phyloP scores from a whole-genome alignment of 2,113 vertebrate species.

The Saccopteryx leptura region DNA sequence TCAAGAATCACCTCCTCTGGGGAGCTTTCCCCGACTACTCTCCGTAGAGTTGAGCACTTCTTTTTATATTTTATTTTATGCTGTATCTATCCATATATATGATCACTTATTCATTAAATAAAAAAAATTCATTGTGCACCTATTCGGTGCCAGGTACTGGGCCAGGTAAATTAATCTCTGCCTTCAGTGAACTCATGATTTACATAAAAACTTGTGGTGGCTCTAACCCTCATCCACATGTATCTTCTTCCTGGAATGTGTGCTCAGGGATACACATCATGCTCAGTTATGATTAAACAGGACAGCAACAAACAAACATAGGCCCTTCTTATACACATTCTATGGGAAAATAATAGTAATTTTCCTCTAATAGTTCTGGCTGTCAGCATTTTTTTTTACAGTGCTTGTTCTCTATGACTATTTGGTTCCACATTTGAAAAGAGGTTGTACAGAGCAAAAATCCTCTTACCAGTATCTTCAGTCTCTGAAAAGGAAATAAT shows the following conservation, averaged over 20 bases:
- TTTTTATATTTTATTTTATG: background rate
- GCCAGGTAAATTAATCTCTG: background rate
- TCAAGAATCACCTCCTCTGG: background rate
- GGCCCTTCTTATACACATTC: background rate
- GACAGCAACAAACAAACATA: background rate
- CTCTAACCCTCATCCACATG: background rate
- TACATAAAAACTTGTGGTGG: background rate
- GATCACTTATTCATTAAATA: slow-evolving; percentile 28
- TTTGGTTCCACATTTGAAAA: slow-evolving; percentile 28
- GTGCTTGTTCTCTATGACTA: background rate
- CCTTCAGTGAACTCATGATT: background rate
- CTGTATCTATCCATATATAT: background rate
- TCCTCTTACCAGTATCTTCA: slow-evolving; percentile 42
- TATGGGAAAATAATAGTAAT: background rate
- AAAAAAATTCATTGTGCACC: background rate
- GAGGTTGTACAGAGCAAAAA: background rate
- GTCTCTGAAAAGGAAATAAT: slow-evolving; percentile 63
- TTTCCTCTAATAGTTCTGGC: background rate
- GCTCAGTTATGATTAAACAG: background rate
- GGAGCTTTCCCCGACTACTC: background rate
- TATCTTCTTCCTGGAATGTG: background rate
- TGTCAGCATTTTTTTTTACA: background rate
- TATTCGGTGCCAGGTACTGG: background rate
- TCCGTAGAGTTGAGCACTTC: background rate
- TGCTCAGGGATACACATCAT: background rate